Conservation (phyloP, 2,797 vertebrate species). For the Otolemur crassicaudatus region DNA sequence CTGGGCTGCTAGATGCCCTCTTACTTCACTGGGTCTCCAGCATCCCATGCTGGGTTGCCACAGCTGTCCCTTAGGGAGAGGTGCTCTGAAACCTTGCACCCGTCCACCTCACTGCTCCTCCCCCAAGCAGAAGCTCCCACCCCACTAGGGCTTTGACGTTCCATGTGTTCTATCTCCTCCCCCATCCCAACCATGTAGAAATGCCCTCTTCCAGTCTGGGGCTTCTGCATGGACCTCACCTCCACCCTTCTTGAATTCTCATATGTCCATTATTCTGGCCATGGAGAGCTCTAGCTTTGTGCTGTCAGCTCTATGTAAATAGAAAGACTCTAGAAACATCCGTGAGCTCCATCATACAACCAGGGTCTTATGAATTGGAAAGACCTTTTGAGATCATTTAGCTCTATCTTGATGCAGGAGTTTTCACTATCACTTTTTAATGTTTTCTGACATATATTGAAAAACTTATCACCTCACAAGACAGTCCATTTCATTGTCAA, state of each 20-base stretch:
- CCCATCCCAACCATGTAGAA: fast-evolving
- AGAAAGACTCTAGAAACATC: not conserved
- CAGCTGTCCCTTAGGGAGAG: not conserved
- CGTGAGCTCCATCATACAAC: not conserved
- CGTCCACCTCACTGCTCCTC: not conserved
- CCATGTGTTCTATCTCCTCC: too few species aligned
- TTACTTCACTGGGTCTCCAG: not conserved
- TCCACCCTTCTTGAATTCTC: not conserved
- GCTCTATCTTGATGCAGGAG: not conserved
- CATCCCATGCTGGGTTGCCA: not conserved
- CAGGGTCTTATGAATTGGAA: not conserved
- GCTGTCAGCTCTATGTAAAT: not conserved
- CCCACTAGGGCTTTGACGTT: fast-evolving
- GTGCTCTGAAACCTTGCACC: not conserved
- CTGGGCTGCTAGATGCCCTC: not conserved
- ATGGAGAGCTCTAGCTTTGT: not conserved
- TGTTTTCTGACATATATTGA: not conserved
- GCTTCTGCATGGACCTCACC: not conserved
- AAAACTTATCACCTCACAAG: not conserved
- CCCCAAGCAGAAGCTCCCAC: not conserved
- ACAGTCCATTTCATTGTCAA: not conserved
- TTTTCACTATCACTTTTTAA: not conserved
- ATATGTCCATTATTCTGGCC: not conserved
- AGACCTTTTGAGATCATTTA: not conserved
- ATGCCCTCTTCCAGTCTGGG: fast-evolving